Conservation (phyloP, 2,797 vertebrate species). For the Sarcoramphus papa region DNA sequence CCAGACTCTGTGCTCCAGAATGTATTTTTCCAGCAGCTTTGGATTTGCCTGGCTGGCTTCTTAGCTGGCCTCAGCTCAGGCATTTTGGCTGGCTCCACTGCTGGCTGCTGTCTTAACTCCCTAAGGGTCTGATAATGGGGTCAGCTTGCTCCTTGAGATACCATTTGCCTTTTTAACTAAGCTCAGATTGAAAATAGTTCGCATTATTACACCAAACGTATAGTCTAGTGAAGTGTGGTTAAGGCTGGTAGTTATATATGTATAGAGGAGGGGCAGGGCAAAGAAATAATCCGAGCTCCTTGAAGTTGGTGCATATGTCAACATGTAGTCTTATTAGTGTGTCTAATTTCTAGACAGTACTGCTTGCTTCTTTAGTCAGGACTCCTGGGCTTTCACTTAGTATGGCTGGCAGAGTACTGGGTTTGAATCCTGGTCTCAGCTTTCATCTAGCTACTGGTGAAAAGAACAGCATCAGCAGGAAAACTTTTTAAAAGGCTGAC, state of each 20-base stretch:
- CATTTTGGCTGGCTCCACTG: slow-evolving; percentile 55
- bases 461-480: background rate
- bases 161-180: background rate
- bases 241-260: background rate
- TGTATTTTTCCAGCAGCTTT: slow-evolving; percentile 62
- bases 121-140: slow-evolving; percentile 42
- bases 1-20: slow-evolving; percentile 30
- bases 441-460: background rate
- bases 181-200: background rate
- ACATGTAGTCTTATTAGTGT: too few relatives aligned
- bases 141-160: slow-evolving; percentile 47
- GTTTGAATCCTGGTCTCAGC: background rate
- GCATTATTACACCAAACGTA: background rate
- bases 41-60: slow-evolving; percentile 58
- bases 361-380: background rate
- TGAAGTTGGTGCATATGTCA: background rate
- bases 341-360: background rate
- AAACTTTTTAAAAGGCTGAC: background rate
- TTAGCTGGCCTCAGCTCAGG: slow-evolving; percentile 57
- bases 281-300: background rate
- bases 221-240: background rate
- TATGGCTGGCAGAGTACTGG: background rate
- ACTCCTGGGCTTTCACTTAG: background rate
- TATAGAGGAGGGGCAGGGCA: background rate
- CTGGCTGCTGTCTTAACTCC: slow-evolving; percentile 60